Evolutionary conservation across 92 coral and sea anemone genomes (phyloP), one percentile per base, ranked within the genome.

Genomic region (Parazoanthus swiftii): DNA sequence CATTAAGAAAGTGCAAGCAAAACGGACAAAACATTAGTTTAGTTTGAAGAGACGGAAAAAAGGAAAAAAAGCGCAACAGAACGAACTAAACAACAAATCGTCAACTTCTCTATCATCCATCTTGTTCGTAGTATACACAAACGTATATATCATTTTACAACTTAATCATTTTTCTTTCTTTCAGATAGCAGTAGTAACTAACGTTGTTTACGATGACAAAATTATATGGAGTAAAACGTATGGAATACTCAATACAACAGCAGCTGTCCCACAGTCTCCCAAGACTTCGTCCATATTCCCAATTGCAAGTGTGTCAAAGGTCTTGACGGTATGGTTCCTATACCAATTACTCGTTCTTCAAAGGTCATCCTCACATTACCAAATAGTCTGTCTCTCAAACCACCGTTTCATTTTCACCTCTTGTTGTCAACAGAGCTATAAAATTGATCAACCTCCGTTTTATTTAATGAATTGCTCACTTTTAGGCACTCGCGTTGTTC

Each of bases 271-370:
- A 74, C 50, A 72, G 36, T n/a, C 70, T 10, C 98, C 98, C 1
- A 70, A 90, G 25, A 29, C 92, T 3, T 76, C 77, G 9, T 91
- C 95, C 25, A 26, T 92, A 23, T 97, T 89, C 67, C 99, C 99
- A 23, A 73, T 93, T 43, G 99, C 99, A 21, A 97, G 99, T 81
- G 91, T 95, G 13, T 86, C 95, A 4, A 97, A 97, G 89, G 93
- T 93, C 50, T 80, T 97, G 33, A 95, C 99, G 91, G 99, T 96
- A 85, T 90, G 95, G 59, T 18, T 1, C 37, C 26, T 67, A 36
- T 14, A 11, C 3, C 59, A 13, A 54, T 1, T 54, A 0, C 59
- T 54, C 14, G 59, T 54, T 54, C 20, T 11, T 54, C 20, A 13
- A 54, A 15, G 18, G 18, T 54, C 20, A 2, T 76, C 25, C 58